Conservation (phyloP, 2,888 invertebrate genomes). For the Protonemura montana region DNA sequence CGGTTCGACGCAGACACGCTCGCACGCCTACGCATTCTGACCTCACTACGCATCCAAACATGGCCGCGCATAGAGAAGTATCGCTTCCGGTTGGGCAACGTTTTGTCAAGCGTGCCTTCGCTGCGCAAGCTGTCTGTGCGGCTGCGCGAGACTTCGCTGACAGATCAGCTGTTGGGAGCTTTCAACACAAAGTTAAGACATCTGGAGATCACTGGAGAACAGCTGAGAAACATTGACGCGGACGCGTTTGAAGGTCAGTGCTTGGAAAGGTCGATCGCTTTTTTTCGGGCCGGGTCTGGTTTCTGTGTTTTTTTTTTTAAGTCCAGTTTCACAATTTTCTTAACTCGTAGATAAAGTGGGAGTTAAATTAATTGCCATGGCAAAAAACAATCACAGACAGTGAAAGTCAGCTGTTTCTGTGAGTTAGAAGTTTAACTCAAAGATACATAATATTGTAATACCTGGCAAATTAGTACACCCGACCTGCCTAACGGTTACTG, state of each 20-base stretch:
- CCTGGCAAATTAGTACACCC: too few species aligned
- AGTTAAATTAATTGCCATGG: too few species aligned
- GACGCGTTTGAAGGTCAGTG: constrained; percentile 74
- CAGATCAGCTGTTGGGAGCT: constrained; percentile 77
- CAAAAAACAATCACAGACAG: too few species aligned
- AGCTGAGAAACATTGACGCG: constrained; percentile 76
- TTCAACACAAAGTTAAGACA: constrained; percentile 81
- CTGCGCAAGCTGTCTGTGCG: constrained; percentile 79
- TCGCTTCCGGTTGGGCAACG: constrained; percentile 56
- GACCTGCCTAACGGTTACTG: too few species aligned
- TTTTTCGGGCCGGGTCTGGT: too few species aligned
- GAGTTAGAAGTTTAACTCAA: too few species aligned
- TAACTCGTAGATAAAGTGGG: too few species aligned
- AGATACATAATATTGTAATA: too few species aligned
- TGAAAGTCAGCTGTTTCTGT: too few species aligned
- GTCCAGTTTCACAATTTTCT: too few species aligned
- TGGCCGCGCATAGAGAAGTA: constrained; percentile 75
- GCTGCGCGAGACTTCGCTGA: constrained; percentile 76
- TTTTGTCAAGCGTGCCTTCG: constrained; percentile 74
- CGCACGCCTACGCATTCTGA: constrained; percentile 74
- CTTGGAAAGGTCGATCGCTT: too few species aligned
- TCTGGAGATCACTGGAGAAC: constrained; percentile 79
- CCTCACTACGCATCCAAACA: constrained; percentile 74
- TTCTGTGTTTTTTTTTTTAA: too few species aligned
- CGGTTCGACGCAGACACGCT: constrained; percentile 79